Evolutionary conservation across 2,797 vertebrate genomes (phyloP).

Genomic region (Sarcophilus harrisii): DNA sequence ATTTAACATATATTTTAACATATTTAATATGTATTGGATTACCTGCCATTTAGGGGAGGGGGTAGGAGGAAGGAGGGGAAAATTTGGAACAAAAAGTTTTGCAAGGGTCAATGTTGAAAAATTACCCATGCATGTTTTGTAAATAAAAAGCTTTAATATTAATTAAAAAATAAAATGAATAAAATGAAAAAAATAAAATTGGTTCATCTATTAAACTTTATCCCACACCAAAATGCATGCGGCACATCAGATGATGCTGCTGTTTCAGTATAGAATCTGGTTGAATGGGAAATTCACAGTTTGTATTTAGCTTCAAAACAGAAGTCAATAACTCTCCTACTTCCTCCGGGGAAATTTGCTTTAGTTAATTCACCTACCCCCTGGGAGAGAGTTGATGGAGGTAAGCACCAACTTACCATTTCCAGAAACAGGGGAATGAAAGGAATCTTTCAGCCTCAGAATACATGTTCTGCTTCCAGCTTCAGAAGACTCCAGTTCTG

Average conservation of each 20-base stretch:
- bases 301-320: background rate
- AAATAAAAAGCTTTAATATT: too few relatives aligned
- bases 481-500: constrained; percentile 14
- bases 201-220: background rate
- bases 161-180: background rate
- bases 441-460: background rate
- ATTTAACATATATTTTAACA: too few relatives aligned
- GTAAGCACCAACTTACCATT: background rate
- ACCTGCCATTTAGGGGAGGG: too few relatives aligned
- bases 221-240: background rate
- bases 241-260: background rate
- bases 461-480: background rate
- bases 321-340: background rate
- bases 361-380: background rate
- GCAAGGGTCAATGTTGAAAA: too few relatives aligned
- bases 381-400: background rate
- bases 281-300: background rate
- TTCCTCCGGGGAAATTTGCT: background rate
- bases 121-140: too few relatives aligned
- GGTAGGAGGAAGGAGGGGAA: too few relatives aligned
- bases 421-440: background rate
- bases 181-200: too few relatives aligned
- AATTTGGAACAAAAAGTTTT: too few relatives aligned
- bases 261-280: background rate
- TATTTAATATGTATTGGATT: too few relatives aligned